Conservation (phyloP, 2,888 invertebrate genomes). For the Xanthia togata region DNA sequence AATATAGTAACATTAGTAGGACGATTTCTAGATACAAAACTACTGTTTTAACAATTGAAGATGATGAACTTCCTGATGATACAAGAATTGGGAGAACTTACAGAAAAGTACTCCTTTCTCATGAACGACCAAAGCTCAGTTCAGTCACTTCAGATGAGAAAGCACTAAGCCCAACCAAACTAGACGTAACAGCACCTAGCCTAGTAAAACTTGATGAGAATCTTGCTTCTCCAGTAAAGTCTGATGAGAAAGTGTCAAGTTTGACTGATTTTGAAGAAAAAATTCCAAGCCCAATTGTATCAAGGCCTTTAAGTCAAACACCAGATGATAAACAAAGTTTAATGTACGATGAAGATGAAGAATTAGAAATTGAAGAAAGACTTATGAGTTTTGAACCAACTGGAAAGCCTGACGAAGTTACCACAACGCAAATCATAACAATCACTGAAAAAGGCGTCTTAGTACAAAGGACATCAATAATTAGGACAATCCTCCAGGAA, state of each 20-base stretch:
- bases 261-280: neutral
- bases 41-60: slow-evolving; percentile 62
- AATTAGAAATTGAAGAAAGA: slow-evolving; percentile 61
- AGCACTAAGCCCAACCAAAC: slow-evolving; percentile 56
- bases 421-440: slow-evolving; percentile 24
- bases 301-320: slow-evolving; percentile 8
- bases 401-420: slow-evolving; percentile 53
- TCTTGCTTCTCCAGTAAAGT: neutral
- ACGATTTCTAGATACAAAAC: slow-evolving; percentile 61
- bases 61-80: slow-evolving; percentile 60
- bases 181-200: slow-evolving; percentile 37
- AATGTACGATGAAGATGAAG: slow-evolving; percentile 60
- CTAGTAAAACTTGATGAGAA: slow-evolving; percentile 3
- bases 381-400: slow-evolving; percentile 63
- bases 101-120: slow-evolving; percentile 55
- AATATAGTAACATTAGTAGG: slow-evolving; percentile 59
- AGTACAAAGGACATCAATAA: slow-evolving; percentile 45
- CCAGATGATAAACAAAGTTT: slow-evolving; percentile 42
- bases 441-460: slow-evolving; percentile 38
- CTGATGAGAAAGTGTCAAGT: neutral
- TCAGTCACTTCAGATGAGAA: slow-evolving; percentile 36
- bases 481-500: slow-evolving; percentile 57
- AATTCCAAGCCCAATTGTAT: slow-evolving; percentile 3
- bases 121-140: slow-evolving; percentile 55
- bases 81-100: slow-evolving; percentile 45